phyloP scores from a whole-genome alignment of 1,140 invertebrate genomes.

The Formica selysi region DNA sequence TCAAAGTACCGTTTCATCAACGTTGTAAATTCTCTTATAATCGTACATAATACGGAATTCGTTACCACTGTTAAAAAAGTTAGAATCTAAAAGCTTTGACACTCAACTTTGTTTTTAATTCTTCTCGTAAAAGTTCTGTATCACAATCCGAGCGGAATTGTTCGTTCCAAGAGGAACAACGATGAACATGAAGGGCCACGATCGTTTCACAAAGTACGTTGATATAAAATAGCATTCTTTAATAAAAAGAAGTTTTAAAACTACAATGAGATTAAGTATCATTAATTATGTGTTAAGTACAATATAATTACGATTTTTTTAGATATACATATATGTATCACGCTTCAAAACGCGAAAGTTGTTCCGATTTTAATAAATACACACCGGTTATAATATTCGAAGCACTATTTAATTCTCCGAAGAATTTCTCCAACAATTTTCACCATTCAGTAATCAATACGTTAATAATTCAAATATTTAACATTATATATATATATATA shows the following conservation, averaged over 20 bases:
- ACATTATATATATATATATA: background rate
- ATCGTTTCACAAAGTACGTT: background rate
- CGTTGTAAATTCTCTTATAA: background rate
- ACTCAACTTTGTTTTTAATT: constrained; percentile 14
- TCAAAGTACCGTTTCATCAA: background rate
- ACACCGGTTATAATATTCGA: background rate
- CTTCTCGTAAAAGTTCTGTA: background rate
- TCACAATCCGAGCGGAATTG: background rate
- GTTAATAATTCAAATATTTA: background rate
- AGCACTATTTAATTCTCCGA: background rate
- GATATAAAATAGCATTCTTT: background rate
- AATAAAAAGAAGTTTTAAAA: background rate
- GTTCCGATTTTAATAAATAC: background rate
- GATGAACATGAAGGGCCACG: constrained; percentile 8
- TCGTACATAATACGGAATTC: background rate
- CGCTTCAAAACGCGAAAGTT: background rate
- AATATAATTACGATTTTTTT: background rate
- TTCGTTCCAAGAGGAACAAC: background rate
- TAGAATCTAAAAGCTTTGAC: constrained; percentile 1
- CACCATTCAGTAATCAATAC: background rate
- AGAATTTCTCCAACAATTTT: background rate
- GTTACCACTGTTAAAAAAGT: background rate
- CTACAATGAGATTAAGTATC: background rate
- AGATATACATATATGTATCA: background rate
- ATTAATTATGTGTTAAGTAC: background rate